phyloP scores from a whole-genome alignment of 2,797 vertebrate genomes.

The Strix occidentalis region DNA sequence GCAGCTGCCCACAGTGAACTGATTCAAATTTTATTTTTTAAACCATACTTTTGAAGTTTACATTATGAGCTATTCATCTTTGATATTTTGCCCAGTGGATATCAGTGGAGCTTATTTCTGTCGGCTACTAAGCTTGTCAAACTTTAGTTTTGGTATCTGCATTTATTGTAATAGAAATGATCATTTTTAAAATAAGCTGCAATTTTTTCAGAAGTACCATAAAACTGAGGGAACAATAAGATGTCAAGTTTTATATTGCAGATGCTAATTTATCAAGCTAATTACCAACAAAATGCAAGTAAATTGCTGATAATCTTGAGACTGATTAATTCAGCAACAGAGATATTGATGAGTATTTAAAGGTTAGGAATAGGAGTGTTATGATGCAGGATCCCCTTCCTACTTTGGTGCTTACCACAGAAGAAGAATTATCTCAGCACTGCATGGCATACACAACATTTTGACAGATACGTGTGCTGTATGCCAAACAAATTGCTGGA shows the following conservation, averaged over 20 bases:
- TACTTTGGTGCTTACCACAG: slow-evolving; percentile 44
- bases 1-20: slow-evolving; percentile 57
- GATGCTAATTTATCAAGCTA: slow-evolving; percentile 83
- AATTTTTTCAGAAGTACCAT: slow-evolving; percentile 64
- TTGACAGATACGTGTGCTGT: slow-evolving; percentile 58
- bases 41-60: slow-evolving; percentile 69
- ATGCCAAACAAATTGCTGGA: slow-evolving; percentile 48
- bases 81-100: slow-evolving; percentile 76
- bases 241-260: slow-evolving; percentile 79
- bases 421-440: slow-evolving; percentile 48
- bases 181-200: slow-evolving; percentile 71
- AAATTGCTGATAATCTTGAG: slow-evolving; percentile 80
- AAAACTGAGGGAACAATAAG: slow-evolving; percentile 77
- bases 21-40: slow-evolving; percentile 69
- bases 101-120: slow-evolving; percentile 59
- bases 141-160: slow-evolving; percentile 74
- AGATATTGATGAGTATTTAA: slow-evolving; percentile 75
- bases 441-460: slow-evolving; percentile 28
- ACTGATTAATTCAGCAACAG: slow-evolving; percentile 76
- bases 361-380: slow-evolving; percentile 66
- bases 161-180: slow-evolving; percentile 70
- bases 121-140: slow-evolving; percentile 70
- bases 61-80: slow-evolving; percentile 65
- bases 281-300: slow-evolving; percentile 81
- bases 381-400: slow-evolving; percentile 47